phyloP scores from a whole-genome alignment of 2,113 vertebrate species.

The Lagopus leucura region DNA sequence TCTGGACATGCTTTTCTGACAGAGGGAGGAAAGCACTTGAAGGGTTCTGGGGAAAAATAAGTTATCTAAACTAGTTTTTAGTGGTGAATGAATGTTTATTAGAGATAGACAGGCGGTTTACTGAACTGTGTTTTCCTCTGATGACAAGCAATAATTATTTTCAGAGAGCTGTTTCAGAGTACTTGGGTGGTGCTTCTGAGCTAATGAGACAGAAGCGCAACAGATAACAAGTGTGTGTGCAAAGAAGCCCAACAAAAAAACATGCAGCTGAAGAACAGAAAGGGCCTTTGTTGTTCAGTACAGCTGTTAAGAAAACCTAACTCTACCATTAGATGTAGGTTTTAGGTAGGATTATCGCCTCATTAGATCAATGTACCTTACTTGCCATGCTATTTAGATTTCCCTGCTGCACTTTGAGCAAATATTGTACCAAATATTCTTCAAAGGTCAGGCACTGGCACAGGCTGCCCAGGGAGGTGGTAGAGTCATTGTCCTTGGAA shows the following conservation, averaged over 20 bases:
- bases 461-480: no score
- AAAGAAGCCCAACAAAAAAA: neutral
- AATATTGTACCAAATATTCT: neutral
- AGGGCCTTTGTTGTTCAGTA: neutral
- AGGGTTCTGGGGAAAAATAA: conserved; percentile 17
- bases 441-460: no score
- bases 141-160: conserved; percentile 23
- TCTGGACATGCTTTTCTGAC: neutral
- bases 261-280: neutral
- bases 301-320: neutral
- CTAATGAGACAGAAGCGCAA: conserved; percentile 14
- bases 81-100: neutral
- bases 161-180: conserved; percentile 7
- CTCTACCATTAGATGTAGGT: neutral
- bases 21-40: neutral
- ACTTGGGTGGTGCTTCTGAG: neutral
- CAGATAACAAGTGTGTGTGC: neutral
- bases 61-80: conserved; percentile 41
- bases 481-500: no score
- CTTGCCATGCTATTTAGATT: neutral
- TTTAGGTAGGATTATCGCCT: neutral
- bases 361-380: neutral
- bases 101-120: neutral
- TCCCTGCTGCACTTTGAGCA: neutral
- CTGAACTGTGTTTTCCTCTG: neutral